Evolutionary conservation across 2,113 vertebrate species (phyloP).

Genomic region (Phylloscopus trochilus): DNA sequence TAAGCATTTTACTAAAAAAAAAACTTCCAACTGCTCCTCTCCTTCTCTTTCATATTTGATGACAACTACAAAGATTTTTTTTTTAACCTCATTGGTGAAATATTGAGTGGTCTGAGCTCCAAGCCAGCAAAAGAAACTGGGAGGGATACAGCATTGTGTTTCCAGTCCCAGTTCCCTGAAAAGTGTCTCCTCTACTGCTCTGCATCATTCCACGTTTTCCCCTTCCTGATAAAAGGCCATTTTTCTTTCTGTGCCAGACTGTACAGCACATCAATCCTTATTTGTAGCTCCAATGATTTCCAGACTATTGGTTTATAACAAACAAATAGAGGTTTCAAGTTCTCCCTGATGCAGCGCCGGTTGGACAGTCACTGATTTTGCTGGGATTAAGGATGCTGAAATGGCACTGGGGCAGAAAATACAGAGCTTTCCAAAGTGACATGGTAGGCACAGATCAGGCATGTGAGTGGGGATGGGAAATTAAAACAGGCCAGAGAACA

Average conservation of each 20-base stretch:
- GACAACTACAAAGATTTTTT: accelerated
- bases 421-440: constrained; percentile 10
- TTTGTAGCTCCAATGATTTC: constrained; percentile 42
- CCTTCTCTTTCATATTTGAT: neutral
- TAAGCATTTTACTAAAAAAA: neutral
- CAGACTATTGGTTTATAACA: constrained; percentile 36
- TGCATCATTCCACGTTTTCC: neutral
- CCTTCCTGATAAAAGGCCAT: neutral
- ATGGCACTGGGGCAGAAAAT: constrained; percentile 30
- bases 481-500: neutral
- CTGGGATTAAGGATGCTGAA: constrained; percentile 1
- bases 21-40: accelerated
- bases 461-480: neutral
- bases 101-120: neutral
- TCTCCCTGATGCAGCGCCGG: neutral
- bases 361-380: constrained; percentile 47
- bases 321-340: constrained; percentile 28
- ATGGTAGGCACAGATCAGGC: neutral
- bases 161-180: neutral
- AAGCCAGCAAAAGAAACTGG: neutral
- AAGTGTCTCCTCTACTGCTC: neutral
- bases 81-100: neutral
- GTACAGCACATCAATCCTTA: constrained; percentile 46
- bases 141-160: neutral
- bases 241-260: neutral